A percentile compares a stretch with the other conserved stretches of the same genome.
These are phyloP conservation scores for Polydrusus pterygomalis DNA, from an alignment of 2,888 invertebrate genomes.

Conservation along the genomic window DNA sequence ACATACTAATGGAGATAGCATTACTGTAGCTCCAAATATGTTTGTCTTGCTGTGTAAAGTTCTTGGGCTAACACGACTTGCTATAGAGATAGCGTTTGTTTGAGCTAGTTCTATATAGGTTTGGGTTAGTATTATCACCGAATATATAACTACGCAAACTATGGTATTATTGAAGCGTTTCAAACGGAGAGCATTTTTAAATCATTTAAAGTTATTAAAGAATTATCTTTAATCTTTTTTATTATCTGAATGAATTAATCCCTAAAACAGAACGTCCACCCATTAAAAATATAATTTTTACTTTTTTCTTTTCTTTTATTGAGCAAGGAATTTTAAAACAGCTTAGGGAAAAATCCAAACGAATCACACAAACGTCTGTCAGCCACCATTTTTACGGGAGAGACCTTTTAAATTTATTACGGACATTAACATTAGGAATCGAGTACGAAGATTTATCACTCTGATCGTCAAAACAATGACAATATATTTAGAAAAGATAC, in stretches of 20 bases:
- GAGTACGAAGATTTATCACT: constrained; percentile 47
- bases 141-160: too few species aligned
- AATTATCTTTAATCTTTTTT: too few species aligned
- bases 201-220: too few species aligned
- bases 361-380: constrained; percentile 29
- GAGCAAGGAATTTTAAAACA: constrained; percentile 33
- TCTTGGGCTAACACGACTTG: too few species aligned
- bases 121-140: too few species aligned
- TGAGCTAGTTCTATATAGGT: too few species aligned
- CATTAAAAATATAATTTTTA: constrained; percentile 5
- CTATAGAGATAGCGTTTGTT: too few species aligned
- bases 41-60: too few species aligned
- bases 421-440: constrained; percentile 48
- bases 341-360: constrained; percentile 31
- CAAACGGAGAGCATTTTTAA: too few species aligned
- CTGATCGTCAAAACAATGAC: constrained; percentile 52
- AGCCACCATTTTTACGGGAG: constrained; percentile 24
- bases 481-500: constrained; percentile 47
- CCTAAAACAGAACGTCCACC: not conserved
- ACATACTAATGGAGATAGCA: too few species aligned
- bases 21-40: too few species aligned
- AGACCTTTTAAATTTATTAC: constrained; percentile 49
- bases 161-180: too few species aligned
- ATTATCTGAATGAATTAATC: not conserved
- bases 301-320: constrained; percentile 18